Evolutionary conservation across 2,888 invertebrate genomes (phyloP).

Genomic region (Agonopterix subpropinquella): DNA sequence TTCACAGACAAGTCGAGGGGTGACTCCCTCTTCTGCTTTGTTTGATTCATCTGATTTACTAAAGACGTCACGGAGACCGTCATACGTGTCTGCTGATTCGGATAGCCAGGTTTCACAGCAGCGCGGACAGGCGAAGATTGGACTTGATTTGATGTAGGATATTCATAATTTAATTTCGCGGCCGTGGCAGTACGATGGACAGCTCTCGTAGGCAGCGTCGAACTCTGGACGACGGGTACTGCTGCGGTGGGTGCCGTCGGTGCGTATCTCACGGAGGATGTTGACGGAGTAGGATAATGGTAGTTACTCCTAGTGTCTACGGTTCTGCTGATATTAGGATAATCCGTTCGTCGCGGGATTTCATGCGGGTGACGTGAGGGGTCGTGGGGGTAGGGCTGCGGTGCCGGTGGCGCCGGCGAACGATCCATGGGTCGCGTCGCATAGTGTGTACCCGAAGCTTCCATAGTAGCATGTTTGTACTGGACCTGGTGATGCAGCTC

Average conservation of each 20-base stretch:
- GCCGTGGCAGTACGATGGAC: conserved; percentile 38
- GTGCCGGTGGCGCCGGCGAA: conserved; percentile 38
- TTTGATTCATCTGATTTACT: conserved; percentile 67
- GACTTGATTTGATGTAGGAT: conserved; percentile 40
- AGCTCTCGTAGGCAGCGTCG: conserved; percentile 39
- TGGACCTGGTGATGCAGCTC: conserved; percentile 48
- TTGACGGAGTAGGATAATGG: conserved; percentile 52
- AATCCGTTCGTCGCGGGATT: conserved; percentile 44
- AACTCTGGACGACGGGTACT: conserved; percentile 44
- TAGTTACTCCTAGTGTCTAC: conserved; percentile 46
- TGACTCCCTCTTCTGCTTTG: conserved; percentile 81
- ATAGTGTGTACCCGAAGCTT: conserved; percentile 47
- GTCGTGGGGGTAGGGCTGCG: conserved; percentile 44
- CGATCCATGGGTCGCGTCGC: conserved; percentile 47
- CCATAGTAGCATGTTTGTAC: conserved; percentile 50
- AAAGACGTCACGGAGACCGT: conserved; percentile 68
- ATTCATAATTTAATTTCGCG: conserved; percentile 54
- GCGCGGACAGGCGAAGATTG: conserved; percentile 56
- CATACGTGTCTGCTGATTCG: conserved; percentile 61
- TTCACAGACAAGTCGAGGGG: conserved; percentile 93
- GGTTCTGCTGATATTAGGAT: conserved; percentile 39
- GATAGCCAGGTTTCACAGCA: conserved; percentile 50
- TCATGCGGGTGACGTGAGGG: conserved; percentile 24
- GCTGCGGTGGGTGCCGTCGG: conserved; percentile 25
- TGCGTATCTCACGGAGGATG: conserved; percentile 49